A percentile compares a stretch with the other conserved stretches of the same genome.
phyloP scores from a whole-genome alignment of 2,888 invertebrate species.

The Chaetoderma sp. region DNA sequence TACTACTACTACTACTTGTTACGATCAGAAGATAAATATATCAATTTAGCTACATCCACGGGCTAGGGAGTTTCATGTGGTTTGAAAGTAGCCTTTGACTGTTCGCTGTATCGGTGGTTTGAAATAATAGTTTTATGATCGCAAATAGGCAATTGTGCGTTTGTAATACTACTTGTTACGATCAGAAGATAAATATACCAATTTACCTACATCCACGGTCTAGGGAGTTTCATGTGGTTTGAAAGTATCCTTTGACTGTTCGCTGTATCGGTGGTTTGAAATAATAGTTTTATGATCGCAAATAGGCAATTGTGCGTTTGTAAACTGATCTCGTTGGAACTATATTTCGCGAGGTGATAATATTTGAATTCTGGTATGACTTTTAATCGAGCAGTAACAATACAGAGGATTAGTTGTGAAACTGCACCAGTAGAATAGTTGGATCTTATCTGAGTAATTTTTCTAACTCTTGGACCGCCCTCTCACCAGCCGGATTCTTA shows the following conservation, averaged over 20 bases:
- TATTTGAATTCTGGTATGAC: conserved; percentile 32
- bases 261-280: conserved; percentile 34
- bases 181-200: conserved; percentile 33
- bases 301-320: conserved; percentile 33
- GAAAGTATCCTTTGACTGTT: conserved; percentile 30
- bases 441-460: conserved; percentile 41
- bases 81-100: too few species aligned
- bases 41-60: too few species aligned
- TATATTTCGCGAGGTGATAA: conserved; percentile 39
- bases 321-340: conserved; percentile 41
- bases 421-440: conserved; percentile 17
- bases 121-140: too few species aligned
- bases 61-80: too few species aligned
- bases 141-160: too few species aligned
- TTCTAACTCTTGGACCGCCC: conserved; percentile 43
- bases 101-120: too few species aligned
- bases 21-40: too few species aligned
- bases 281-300: conserved; percentile 29
- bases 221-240: too few species aligned
- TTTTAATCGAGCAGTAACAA: conserved; percentile 33
- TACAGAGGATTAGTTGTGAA: conserved; percentile 5
- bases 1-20: too few species aligned
- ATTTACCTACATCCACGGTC: conserved; percentile 30
- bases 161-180: too few species aligned
- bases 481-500: conserved; percentile 47